Base-by-base conservation (phyloP, 1,140 invertebrate genomes). In the Lepidostoma basale region DNA sequence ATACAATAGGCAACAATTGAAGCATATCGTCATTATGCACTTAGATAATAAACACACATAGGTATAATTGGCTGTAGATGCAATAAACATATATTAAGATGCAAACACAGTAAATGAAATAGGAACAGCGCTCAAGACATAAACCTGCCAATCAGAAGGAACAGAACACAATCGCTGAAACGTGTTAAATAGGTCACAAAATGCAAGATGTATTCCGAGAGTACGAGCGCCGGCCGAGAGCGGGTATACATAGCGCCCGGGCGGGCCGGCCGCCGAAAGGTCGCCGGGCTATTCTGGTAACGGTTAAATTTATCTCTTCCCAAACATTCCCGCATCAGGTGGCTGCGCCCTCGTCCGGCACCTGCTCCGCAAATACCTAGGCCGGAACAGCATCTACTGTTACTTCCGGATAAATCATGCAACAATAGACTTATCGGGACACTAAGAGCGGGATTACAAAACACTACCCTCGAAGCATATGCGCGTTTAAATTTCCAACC, bases 271-370 rank as follows among this genome's bases (percentile, higher is more conserved):
- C 18, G 54, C 54, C 40, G 49, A 59, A 59, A 59, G 54, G 54
- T 59, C 54, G 40, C 25, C 5, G 16, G 4, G 54, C 54, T 59
- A 59, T 59, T 59, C 33, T 59, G 9, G 54, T 59, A 23, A 22
- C 36, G 54, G 54, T 39, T 59, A 59, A 59, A 59, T 59, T 40
- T 59, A 59, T 59, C 54, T 16, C 33, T 56, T 59, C 54, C 33
- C 33, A 39, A 59, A 59, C 54, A 59, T 59, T 56, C 54, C 33
- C 54, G 16, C 23, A 36, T 40, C 54, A 25, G 30, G 54, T 39
- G 20, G 30, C 54, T 9, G 20, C 30, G 22, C 54, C 30, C 40
- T 10, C 6, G 9, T 12, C 14, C 0, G 1, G 14, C 30, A 36
- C n/a, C n/a, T n/a, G n/a, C n/a, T n/a, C n/a, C n/a, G n/a, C n/a